Conservation (phyloP, 1,140 invertebrate species). For the Lanistes nyassanus region DNA sequence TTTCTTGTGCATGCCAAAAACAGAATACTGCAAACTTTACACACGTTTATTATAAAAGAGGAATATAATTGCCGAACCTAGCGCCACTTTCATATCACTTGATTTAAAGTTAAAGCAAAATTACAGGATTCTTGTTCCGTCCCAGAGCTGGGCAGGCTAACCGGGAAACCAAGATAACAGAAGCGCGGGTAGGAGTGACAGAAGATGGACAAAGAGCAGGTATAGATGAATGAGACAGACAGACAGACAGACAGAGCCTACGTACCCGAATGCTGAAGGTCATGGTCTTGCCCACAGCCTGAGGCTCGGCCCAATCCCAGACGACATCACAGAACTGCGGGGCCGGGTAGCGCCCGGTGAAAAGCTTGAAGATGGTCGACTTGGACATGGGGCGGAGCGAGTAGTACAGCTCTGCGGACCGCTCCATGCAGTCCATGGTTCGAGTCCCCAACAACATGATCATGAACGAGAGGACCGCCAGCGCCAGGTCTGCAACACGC, state of each 20-base stretch:
- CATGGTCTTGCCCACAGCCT: conserved; percentile 87
- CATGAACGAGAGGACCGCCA: conserved; percentile 19
- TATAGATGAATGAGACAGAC: too few relatives aligned
- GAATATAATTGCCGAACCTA: too few relatives aligned
- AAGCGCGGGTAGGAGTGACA: too few relatives aligned
- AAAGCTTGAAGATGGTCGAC: conserved; percentile 82
- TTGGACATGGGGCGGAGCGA: conserved; percentile 41
- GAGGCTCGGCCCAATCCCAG: conserved; percentile 88
- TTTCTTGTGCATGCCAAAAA: too few relatives aligned
- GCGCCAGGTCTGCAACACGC: conserved; percentile 38
- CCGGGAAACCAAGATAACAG: too few relatives aligned
- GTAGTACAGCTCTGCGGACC: conserved; percentile 26
- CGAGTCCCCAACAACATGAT: background rate
- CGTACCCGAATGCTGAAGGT: conserved; percentile 84
- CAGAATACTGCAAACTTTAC: too few relatives aligned
- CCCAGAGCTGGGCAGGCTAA: too few relatives aligned
- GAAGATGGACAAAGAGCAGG: too few relatives aligned
- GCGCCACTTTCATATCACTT: too few relatives aligned
- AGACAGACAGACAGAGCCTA: background rate
- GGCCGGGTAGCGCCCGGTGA: conserved; percentile 89
- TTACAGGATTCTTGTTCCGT: too few relatives aligned
- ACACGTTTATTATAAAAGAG: too few relatives aligned
- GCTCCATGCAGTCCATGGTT: conserved; percentile 12
- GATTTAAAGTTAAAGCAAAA: too few relatives aligned
- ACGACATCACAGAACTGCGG: conserved; percentile 86